A percentile compares a stretch with the other conserved stretches of the same genome.
Evolutionary conservation across 2,888 invertebrate genomes (phyloP).

Genomic region (Drosophila imparisetae): DNA sequence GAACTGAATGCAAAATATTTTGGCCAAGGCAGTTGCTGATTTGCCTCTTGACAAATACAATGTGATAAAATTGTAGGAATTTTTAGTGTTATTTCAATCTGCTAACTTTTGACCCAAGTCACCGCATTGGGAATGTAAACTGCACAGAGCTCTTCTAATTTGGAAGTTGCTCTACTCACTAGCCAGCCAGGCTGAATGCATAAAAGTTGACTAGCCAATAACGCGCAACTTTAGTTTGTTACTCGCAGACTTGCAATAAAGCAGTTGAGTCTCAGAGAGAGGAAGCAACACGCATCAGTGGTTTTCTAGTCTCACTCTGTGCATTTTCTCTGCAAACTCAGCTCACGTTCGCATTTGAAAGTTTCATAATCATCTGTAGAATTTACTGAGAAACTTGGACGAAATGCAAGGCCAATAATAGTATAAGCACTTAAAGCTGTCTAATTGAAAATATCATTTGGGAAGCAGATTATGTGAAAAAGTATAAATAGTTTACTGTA

Average conservation of each 20-base stretch:
- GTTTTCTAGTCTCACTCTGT: neutral
- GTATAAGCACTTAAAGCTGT: neutral
- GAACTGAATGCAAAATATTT: constrained; percentile 20
- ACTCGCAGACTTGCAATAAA: constrained; percentile 38
- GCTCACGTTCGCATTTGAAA: constrained; percentile 61
- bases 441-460: constrained; percentile 1
- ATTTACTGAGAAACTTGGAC: constrained; percentile 48
- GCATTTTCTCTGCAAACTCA: constrained; percentile 8
- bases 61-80: constrained; percentile 32
- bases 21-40: constrained; percentile 14
- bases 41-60: constrained; percentile 24
- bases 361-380: constrained; percentile 66
- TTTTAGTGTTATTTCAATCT: constrained; percentile 3
- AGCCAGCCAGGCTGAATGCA: constrained; percentile 14
- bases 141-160: constrained; percentile 33
- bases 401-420: constrained; percentile 34
- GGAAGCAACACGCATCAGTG: constrained; percentile 17
- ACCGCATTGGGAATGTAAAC: constrained; percentile 26
- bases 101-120: constrained; percentile 29
- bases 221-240: constrained; percentile 8
- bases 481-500: neutral
- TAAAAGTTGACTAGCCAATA: constrained; percentile 37
- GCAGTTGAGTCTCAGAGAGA: constrained; percentile 11
- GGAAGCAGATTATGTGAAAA: neutral
- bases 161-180: constrained; percentile 31